Base-by-base conservation (phyloP, 1,140 invertebrate species). In the Drosophila persimilis region DNA sequence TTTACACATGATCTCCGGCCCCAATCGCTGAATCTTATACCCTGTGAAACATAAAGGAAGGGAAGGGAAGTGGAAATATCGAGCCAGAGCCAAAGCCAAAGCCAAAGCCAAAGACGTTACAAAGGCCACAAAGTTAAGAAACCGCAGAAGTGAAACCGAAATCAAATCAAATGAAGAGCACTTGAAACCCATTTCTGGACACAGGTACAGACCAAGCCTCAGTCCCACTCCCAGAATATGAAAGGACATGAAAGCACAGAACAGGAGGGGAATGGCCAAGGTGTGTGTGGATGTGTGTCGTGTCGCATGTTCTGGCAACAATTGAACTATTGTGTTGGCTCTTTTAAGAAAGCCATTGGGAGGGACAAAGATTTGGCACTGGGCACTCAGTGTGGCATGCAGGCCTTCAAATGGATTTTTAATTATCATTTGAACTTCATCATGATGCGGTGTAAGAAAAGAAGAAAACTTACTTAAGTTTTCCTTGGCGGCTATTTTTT, bases 121-220 rank as follows among this genome's bases (percentile, higher is more conserved):
- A n/a, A 17, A 39, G 73, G 43, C 72, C 72, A 73, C 67, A 85
- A 66, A 20, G 20, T 2, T 20, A 20, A 20, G 20, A 20, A 20
- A 55, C 80, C 80, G 64, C 80, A 80, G 71, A 73, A 69, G 59
- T 73, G 81, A 80, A 83, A 74, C 77, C 61, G 52, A 67, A 84
- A 84, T 79, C 80, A 84, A 85, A 86, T 80, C 81, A 86, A 80
- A 80, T 86, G 67, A 73, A 80, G 46, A 85, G 73, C 47, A 66
- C 9, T 54, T 39, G 41, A 45, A 17, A 17, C 51, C 15, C 56
- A 48, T 44, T 45, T 17, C 6, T 31, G 48, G 31, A 48, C 11
- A 46, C 17, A 62, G 35, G 29, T 20, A 53, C 50, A 75, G 29
- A 55, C 24, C 22, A 44, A 26, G 24, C 24, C 24, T 5, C 35